These are phyloP conservation scores for Clarias laeviceps DNA, from an alignment of 2,797 vertebrate genomes.

Conservation along the genomic window DNA sequence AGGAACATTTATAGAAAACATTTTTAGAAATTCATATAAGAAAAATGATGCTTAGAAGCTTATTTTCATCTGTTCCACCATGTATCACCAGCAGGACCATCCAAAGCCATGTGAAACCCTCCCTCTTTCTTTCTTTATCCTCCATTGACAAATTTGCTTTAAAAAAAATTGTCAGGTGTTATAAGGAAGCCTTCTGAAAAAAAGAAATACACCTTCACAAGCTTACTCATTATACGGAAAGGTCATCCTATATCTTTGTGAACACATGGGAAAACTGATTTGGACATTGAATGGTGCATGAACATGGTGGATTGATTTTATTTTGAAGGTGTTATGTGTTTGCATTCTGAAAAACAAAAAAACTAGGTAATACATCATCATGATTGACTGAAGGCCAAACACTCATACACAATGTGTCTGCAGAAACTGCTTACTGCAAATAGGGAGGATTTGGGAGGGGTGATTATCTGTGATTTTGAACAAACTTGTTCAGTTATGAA, in stretches of 20 bases:
- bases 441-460: neutral
- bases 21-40: too few species aligned
- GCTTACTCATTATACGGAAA: neutral
- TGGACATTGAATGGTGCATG: neutral
- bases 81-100: neutral
- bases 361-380: neutral
- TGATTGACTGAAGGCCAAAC: neutral
- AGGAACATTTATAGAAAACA: neutral
- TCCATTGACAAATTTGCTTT: neutral
- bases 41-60: neutral
- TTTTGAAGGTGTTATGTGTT: slow-evolving; percentile 1
- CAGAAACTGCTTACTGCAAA: slow-evolving; percentile 3
- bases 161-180: neutral
- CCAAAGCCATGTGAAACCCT: neutral
- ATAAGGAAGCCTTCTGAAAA: neutral
- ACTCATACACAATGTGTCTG: neutral
- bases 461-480: neutral
- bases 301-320: neutral
- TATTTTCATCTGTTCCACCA: neutral
- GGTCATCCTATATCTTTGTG: neutral
- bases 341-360: neutral
- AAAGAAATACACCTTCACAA: neutral
- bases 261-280: neutral
- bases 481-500: neutral
- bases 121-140: neutral